Percentiles rank a stretch among this genome's conserved stretches.
Evolutionary conservation across 1,140 invertebrate genomes (phyloP).

Genomic region (Bombus picipes): DNA sequence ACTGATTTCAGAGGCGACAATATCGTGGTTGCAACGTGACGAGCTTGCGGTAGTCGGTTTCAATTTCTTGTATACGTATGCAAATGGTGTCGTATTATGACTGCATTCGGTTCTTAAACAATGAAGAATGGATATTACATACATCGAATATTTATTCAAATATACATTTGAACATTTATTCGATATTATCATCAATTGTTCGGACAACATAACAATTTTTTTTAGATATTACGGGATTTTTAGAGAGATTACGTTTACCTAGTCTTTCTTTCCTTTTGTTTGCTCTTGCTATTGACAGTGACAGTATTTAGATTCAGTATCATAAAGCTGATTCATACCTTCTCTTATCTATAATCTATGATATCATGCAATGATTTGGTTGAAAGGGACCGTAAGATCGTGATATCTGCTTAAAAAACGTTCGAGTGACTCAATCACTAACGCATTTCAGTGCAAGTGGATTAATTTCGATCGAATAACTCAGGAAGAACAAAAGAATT

Average conservation of each 20-base stretch:
- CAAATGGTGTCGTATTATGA: conserved; percentile 19
- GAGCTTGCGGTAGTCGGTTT: conserved; percentile 1
- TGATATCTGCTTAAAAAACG: too few species aligned
- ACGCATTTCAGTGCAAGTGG: background rate
- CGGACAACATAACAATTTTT: background rate
- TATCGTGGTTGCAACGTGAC: conserved; percentile 15
- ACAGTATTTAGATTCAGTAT: background rate
- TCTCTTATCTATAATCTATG: background rate
- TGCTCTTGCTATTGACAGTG: background rate
- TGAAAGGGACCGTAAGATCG: background rate
- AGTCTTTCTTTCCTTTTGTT: too few species aligned
- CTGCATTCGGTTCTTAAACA: background rate
- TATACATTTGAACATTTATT: background rate
- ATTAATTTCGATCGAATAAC: background rate
- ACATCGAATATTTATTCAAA: background rate
- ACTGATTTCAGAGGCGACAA: background rate
- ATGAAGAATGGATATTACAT: background rate
- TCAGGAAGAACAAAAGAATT: background rate
- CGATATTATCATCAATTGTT: background rate
- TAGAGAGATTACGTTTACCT: background rate
- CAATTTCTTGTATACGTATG: conserved; percentile 1
- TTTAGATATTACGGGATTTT: background rate
- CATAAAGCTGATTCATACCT: background rate
- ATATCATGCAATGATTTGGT: background rate
- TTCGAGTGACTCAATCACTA: background rate